phyloP scores from a whole-genome alignment of 2,113 vertebrate species.

The Zosterops borbonicus region DNA sequence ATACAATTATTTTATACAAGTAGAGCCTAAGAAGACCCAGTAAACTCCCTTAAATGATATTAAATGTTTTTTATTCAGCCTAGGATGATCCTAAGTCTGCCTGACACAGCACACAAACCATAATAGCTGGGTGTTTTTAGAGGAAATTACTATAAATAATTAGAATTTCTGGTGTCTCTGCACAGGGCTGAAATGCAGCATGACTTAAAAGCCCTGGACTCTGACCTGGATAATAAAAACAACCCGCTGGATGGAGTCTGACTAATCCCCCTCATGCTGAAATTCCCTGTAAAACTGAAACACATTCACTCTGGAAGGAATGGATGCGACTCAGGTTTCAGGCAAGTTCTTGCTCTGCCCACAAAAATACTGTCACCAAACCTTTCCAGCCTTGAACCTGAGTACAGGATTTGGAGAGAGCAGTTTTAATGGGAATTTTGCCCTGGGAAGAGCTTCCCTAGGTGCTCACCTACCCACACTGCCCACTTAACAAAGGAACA shows the following conservation, averaged over 20 bases:
- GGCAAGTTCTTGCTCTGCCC: background rate
- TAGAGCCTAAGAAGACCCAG: background rate
- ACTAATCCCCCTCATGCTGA: background rate
- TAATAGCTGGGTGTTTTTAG: background rate
- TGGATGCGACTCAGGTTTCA: constrained; percentile 10
- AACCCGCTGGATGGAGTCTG: constrained; percentile 11
- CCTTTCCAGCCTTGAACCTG: background rate
- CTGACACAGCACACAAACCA: background rate
- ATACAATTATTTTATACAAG: background rate
- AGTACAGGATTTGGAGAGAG: background rate
- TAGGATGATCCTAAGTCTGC: background rate
- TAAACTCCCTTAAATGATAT: background rate
- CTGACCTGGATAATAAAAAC: constrained; percentile 51
- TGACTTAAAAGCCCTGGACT: constrained; percentile 8
- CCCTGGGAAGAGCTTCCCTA: background rate
- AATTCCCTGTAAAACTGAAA: constrained; percentile 43
- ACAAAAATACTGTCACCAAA: background rate
- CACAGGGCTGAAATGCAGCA: background rate
- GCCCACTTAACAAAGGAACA: background rate
- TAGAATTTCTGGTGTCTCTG: constrained; percentile 1
- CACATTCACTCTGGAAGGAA: constrained; percentile 2
- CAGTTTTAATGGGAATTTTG: background rate
- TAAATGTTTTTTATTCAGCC: background rate
- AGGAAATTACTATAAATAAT: constrained; percentile 9
- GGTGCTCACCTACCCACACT: background rate